Percentiles rank a stretch among this genome's conserved stretches.
Evolutionary conservation across 2,888 invertebrate genomes (phyloP).

Genomic region (Latrodectus elegans): DNA sequence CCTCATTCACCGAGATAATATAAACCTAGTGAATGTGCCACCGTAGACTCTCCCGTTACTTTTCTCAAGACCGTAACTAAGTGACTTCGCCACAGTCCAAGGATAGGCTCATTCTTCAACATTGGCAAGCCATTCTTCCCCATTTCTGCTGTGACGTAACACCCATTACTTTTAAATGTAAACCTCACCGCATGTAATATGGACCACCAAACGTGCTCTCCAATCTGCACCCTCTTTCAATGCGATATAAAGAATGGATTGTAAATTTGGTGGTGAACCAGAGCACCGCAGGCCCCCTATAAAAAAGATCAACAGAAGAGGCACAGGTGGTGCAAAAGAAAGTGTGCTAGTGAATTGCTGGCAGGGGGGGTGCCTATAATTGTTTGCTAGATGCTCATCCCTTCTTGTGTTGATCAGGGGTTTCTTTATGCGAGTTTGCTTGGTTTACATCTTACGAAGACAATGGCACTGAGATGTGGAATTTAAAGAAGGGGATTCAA

Average conservation of each 20-base stretch:
- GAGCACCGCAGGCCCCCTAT: conserved; percentile 4
- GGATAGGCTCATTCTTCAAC: too few relatives aligned
- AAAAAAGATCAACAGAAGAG: conserved; percentile 6
- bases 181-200: not conserved
- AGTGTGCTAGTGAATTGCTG: not conserved
- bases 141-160: not conserved
- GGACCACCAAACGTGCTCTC: conserved; percentile 2
- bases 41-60: too few relatives aligned
- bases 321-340: conserved; percentile 10
- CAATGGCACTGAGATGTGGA: not conserved
- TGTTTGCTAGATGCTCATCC: conserved; percentile 37
- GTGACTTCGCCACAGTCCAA: not conserved
- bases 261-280: conserved; percentile 19
- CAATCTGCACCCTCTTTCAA: not conserved
- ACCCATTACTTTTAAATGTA: not conserved
- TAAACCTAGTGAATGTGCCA: too few relatives aligned
- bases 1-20: too few relatives aligned
- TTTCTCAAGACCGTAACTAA: not conserved
- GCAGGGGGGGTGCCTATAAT: conserved; percentile 15
- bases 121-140: not conserved
- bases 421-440: conserved; percentile 24
- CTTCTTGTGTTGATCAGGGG: conserved; percentile 12
- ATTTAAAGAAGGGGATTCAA: not conserved
- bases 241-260: conserved; percentile 25
- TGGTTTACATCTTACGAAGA: not conserved